phyloP scores from a whole-genome alignment of 1,140 invertebrate species.

The Homarus americanus region DNA sequence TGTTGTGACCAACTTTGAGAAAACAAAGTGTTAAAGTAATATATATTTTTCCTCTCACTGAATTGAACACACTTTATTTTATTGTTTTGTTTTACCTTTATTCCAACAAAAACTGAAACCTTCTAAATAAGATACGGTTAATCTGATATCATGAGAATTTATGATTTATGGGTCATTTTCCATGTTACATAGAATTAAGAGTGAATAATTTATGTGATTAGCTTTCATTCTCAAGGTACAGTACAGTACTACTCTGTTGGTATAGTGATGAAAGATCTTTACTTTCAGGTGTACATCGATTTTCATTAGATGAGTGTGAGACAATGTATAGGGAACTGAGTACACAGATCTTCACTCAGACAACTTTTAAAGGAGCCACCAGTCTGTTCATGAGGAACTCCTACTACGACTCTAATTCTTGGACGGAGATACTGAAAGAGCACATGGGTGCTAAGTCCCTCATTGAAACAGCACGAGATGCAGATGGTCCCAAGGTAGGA shows the following conservation, averaged over 20 bases:
- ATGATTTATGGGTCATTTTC: no score
- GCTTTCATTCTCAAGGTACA: background rate
- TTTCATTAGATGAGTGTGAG: slow-evolving; percentile 83
- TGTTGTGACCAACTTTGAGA: no score
- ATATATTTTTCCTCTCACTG: no score
- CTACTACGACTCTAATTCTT: slow-evolving; percentile 92
- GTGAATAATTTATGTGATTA: no score
- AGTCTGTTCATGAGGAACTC: slow-evolving; percentile 91
- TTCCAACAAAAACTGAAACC: no score
- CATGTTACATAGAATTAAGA: no score
- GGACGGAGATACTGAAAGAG: slow-evolving; percentile 89
- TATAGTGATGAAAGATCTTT: slow-evolving; percentile 28
- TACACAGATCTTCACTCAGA: slow-evolving; percentile 86
- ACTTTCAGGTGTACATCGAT: slow-evolving; percentile 81
- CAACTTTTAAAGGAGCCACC: slow-evolving; percentile 85
- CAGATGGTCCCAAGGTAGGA: slow-evolving; percentile 83
- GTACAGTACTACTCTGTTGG: background rate
- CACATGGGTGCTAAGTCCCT: slow-evolving; percentile 84
- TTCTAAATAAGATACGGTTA: no score
- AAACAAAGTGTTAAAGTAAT: no score
- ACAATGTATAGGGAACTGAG: slow-evolving; percentile 85
- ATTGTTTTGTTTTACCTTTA: no score
- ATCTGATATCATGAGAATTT: no score
- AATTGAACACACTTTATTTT: no score
- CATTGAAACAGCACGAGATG: slow-evolving; percentile 83